Conservation (phyloP, 2,797 vertebrate species). For the Lutjanus campechanus region DNA sequence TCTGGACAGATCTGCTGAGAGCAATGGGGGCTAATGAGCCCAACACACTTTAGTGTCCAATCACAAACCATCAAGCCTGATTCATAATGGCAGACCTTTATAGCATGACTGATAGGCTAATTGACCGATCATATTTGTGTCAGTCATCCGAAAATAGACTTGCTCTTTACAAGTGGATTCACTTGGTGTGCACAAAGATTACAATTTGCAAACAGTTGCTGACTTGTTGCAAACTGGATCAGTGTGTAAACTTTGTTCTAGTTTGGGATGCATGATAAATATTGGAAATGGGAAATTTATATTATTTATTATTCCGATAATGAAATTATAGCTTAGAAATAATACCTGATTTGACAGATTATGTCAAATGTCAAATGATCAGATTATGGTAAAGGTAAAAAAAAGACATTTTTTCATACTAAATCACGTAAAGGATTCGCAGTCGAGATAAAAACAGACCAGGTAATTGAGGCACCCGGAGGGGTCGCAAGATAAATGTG, state of each 20-base stretch:
- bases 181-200: slow-evolving; percentile 49
- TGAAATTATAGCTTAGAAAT: too few species aligned
- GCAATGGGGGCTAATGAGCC: slow-evolving; percentile 41
- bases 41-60: slow-evolving; percentile 55
- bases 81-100: slow-evolving; percentile 62
- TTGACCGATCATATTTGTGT: slow-evolving; percentile 65
- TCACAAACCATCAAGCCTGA: slow-evolving; percentile 67
- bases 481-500: slow-evolving; percentile 1
- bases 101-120: slow-evolving; percentile 72
- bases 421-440: background rate
- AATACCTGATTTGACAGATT: too few species aligned
- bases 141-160: slow-evolving; percentile 56
- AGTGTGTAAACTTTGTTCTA: too few species aligned
- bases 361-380: too few species aligned
- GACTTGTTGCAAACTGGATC: background rate
- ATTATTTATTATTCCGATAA: too few species aligned
- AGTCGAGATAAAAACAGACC: background rate
- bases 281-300: too few species aligned
- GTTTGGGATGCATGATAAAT: too few species aligned
- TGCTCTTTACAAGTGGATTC: slow-evolving; percentile 44
- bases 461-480: background rate
- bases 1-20: slow-evolving; percentile 40
- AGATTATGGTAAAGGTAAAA: too few species aligned
- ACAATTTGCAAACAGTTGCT: background rate
- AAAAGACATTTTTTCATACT: slow-evolving; percentile 4